Evolutionary conservation across 2,113 vertebrate species (phyloP), one percentile per base, ranked within the genome.

Genomic region (Fregetta grallaria): DNA sequence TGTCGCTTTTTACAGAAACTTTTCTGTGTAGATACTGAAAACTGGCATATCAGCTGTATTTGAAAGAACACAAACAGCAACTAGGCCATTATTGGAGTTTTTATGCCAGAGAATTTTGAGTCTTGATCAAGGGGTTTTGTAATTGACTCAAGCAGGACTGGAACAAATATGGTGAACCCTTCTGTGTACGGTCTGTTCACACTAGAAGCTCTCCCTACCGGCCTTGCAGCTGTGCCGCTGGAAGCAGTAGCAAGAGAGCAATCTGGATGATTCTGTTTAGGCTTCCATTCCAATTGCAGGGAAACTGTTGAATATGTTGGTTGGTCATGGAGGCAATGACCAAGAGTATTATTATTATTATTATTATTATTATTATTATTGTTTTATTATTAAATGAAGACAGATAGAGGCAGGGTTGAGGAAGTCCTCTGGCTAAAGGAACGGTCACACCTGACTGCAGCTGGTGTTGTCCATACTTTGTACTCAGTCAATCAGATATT

Each of bases 21-120:
- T 77, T 62, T 52, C 26, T 52, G 13, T 45, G 4, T 18, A 38
- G 36, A 8, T 68, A 45, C 25, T 68, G 45, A 58, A 62, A 73
- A 58, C 38, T 66, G 1, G 0, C 40, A 3, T 15, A 25, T 66
- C 15, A 2, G 20, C 59, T 62, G 9, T n/a, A 50, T 72, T 45
- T 62, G 32, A 73, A 68, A 58, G 53, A 66, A 67, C 36, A n/a
- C 10, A 27, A 63, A 45, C 19, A 56, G 52, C 42, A 78, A 13
- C 13, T 45, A n/a, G 22, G 30, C n/a, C 14, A 2, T 42, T 72
- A 34, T 5, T 56, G 36, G 63, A 66, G 45, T 14, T 53, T 76
- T 49, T 65, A 30, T 38, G 15, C 7, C 18, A n/a, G 27, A 55
- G 23, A 73, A 19, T 73, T 68, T 73, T 62, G 47, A 52, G 36